Base-by-base conservation (phyloP, 2,797 vertebrate species). In the Parauchenoglanis ngamensis region DNA sequence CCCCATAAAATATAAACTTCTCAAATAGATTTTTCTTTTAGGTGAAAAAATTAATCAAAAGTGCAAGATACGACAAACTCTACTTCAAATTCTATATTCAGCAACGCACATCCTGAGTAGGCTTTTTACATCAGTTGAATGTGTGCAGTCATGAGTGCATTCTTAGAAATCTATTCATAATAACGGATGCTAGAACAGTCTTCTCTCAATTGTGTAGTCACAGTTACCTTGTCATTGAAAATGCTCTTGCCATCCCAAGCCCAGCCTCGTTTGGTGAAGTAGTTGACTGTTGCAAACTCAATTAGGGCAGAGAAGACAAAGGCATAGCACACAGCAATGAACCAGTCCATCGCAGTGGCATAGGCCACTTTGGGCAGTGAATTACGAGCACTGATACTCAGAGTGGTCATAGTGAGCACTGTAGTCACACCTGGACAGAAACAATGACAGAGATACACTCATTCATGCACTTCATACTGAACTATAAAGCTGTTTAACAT, bases 281-380 rank as follows among this genome's bases (percentile, higher is more conserved):
- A 99, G 94, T 98, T 99, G 89, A 99, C 97, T 13, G 98, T 98
- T n/a, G 98, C 97, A 92, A 99, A 99, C 93, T 98, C 98, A 88
- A 99, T 99, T 89, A 99, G 96, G 5, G 98, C 98, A 40, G 97
- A 98, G 93, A 98, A 98, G 54, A 99, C 97, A 90, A 99, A 99
- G 0, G 98, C 98, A 7, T 98, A 98, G 90, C 98, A 99, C 82
- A 98, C 97, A 13, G 98, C 98, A 68, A 99, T 99, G 91, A 98
- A 99, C 98, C 98, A 98, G 94, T 99, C 98, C 98, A 99, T 98
- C 59, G 98, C 98, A n/a, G 97, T 98, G 25, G 98, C 97, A 83
- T 98, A 99, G 87, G 97, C 97, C 90, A 98, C 97, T 94, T 98
- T 99, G 23, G 98, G 98, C 84, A 98, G 95, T 1, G 97, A 99